Conservation (phyloP, 2,797 vertebrate species). For the Urosaurus nigricauda region DNA sequence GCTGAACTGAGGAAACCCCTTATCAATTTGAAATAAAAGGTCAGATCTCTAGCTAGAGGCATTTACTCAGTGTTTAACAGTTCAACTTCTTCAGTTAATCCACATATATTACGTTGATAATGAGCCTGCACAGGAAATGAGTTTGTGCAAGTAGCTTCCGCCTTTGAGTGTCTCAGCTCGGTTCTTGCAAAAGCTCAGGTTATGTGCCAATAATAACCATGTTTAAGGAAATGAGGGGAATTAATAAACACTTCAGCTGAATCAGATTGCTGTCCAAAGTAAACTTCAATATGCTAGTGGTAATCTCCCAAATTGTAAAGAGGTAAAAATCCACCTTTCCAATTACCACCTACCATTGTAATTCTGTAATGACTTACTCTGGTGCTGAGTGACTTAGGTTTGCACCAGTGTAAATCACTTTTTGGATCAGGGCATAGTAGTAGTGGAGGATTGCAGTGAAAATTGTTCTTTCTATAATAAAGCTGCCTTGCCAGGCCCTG, state of each 20-base stretch:
- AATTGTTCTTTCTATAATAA: no score
- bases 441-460: no score
- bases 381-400: no score
- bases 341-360: background rate
- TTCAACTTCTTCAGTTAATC: background rate
- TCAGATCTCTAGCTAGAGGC: background rate
- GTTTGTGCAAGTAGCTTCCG: slow-evolving; percentile 21
- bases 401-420: no score
- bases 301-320: background rate
- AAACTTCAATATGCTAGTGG: background rate
- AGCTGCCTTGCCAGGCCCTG: no score
- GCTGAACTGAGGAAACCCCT: background rate
- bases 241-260: slow-evolving; percentile 20
- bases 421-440: no score
- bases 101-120: background rate
- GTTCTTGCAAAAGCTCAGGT: slow-evolving; percentile 21
- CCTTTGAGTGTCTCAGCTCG: background rate
- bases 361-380: background rate
- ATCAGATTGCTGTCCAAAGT: slow-evolving; percentile 16
- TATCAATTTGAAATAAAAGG: slow-evolving; percentile 9
- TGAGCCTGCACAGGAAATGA: slow-evolving; percentile 22
- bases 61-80: background rate
- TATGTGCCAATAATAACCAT: slow-evolving; percentile 21
- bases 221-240: slow-evolving; percentile 27
- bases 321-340: background rate